phyloP scores from a whole-genome alignment of 2,888 invertebrate genomes.

The Aporophyla nigra region DNA sequence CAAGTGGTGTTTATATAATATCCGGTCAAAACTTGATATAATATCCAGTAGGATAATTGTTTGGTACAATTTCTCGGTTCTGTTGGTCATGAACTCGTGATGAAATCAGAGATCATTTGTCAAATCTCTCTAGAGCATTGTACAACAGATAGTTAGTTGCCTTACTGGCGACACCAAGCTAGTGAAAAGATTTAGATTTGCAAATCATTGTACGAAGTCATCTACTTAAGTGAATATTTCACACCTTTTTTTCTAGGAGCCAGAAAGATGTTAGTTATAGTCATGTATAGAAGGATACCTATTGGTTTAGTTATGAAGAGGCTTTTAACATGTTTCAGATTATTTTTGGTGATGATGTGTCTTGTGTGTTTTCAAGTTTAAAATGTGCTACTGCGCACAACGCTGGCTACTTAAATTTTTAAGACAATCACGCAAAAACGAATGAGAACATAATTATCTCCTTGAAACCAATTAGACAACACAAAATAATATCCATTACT shows the following conservation, averaged over 20 bases:
- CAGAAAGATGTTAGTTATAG: not conserved
- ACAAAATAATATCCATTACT: conserved; percentile 34
- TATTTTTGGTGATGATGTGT: conserved; percentile 15
- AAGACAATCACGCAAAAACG: conserved; percentile 4
- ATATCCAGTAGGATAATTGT: not conserved
- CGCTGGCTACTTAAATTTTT: not conserved
- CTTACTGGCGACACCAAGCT: not conserved
- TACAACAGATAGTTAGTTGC: too few species aligned
- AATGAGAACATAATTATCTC: conserved; percentile 22
- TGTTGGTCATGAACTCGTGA: not conserved
- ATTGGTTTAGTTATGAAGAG: conserved; percentile 4
- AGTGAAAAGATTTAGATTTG: not conserved
- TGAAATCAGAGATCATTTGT: not conserved
- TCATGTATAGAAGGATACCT: not conserved
- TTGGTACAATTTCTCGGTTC: not conserved
- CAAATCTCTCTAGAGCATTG: not conserved
- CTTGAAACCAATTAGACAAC: conserved; percentile 52
- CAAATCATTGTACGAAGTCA: conserved; percentile 3
- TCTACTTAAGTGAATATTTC: not conserved
- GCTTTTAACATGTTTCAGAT: not conserved
- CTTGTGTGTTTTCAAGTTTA: not conserved
- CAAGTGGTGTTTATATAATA: conserved; percentile 32
- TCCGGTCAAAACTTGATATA: conserved; percentile 10
- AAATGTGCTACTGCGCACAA: conserved; percentile 1
- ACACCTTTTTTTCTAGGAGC: not conserved